A percentile compares a stretch with the other conserved stretches of the same genome.
Evolutionary conservation across 2,113 vertebrate genomes (phyloP).

Genomic region (Thymallus thymallus): DNA sequence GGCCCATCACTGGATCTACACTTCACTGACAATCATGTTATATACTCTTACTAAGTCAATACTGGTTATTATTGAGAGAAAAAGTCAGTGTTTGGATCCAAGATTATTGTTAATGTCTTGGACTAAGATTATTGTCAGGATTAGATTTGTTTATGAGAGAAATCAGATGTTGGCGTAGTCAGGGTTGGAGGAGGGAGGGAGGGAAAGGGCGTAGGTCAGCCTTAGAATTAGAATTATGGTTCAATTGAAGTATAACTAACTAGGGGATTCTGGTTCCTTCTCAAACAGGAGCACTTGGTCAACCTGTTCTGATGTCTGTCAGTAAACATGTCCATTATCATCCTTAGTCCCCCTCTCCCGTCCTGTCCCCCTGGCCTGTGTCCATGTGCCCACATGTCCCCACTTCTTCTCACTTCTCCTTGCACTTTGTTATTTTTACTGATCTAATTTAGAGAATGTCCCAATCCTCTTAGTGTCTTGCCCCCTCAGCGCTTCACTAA

Average conservation of each 20-base stretch:
- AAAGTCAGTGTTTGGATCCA: conserved; percentile 63
- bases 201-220: too few relatives aligned
- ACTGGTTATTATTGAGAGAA: conserved; percentile 65
- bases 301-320: not conserved
- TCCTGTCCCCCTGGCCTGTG: not conserved
- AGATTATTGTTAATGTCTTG: conserved; percentile 60
- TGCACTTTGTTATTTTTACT: conserved; percentile 79
- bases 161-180: not conserved
- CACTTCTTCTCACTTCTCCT: conserved; percentile 45
- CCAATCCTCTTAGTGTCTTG: conserved; percentile 82
- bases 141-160: conserved; percentile 38
- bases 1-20: not conserved
- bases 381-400: conserved; percentile 28
- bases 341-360: not conserved
- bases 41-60: conserved; percentile 43
- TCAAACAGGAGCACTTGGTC: too few relatives aligned
- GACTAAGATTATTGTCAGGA: conserved; percentile 52
- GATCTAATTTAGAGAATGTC: conserved; percentile 85
- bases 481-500: conserved; percentile 78
- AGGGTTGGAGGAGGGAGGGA: too few relatives aligned
- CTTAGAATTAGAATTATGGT: too few relatives aligned
- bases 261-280: too few relatives aligned
- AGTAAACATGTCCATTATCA: not conserved
- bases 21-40: not conserved
- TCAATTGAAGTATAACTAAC: too few relatives aligned